Conservation (phyloP, 1,140 invertebrate genomes). For the Drosophila nikananu region DNA sequence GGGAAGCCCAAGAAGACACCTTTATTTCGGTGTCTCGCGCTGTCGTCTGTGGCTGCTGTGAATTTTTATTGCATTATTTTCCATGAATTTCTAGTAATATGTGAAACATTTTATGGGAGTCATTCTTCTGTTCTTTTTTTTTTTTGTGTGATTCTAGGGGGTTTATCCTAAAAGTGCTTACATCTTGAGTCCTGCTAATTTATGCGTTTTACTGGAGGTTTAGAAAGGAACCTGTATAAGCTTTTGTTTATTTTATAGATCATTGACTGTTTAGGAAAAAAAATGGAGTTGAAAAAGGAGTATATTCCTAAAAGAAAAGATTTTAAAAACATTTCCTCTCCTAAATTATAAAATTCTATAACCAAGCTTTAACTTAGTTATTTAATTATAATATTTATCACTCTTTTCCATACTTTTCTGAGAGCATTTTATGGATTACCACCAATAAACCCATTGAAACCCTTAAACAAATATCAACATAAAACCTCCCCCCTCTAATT, state of each 20-base stretch:
- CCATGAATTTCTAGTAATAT: conserved; percentile 83
- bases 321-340: not conserved
- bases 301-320: not conserved
- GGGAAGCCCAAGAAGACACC: conserved; percentile 60
- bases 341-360: not conserved
- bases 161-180: conserved; percentile 18
- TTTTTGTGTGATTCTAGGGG: no score
- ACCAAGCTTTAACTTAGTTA: not conserved
- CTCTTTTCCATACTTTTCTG: not conserved
- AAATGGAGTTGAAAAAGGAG: not conserved
- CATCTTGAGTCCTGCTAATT: conserved; percentile 47
- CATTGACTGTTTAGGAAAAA: conserved; percentile 1
- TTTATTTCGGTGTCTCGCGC: conserved; percentile 16
- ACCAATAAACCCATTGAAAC: not conserved
- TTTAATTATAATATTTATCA: not conserved
- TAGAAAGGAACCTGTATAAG: not conserved
- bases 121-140: not conserved
- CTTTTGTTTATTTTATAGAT: conserved; percentile 32
- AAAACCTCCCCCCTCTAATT: not conserved
- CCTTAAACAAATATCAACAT: not conserved
- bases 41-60: conserved; percentile 75
- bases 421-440: no score
- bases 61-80: conserved; percentile 85
- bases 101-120: conserved; percentile 67
- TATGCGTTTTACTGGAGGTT: conserved; percentile 50